phyloP scores from a whole-genome alignment of 2,888 invertebrate species.

The Reticulitermes lucifugus region DNA sequence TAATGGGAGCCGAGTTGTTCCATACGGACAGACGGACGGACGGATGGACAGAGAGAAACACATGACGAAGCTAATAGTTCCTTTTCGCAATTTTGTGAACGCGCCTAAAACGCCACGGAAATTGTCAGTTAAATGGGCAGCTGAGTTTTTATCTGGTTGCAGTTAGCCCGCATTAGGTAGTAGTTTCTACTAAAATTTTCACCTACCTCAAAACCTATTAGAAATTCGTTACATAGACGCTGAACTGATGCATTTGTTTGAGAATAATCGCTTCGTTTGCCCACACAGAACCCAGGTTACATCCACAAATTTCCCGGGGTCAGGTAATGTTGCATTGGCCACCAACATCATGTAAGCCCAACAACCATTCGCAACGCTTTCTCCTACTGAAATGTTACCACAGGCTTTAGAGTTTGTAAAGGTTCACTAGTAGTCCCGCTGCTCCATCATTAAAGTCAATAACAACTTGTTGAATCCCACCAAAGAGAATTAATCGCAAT shows the following conservation, averaged over 20 bases:
- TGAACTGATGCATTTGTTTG: not conserved
- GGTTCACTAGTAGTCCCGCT: not conserved
- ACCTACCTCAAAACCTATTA: not conserved
- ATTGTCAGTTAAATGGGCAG: too few relatives aligned
- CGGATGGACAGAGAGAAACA: too few relatives aligned
- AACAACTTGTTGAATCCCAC: not conserved
- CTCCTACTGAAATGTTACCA: conserved; percentile 21
- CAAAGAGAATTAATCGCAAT: not conserved
- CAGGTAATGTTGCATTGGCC: too few relatives aligned
- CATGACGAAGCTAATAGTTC: too few relatives aligned
- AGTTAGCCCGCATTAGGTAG: too few relatives aligned
- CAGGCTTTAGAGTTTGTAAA: conserved; percentile 18
- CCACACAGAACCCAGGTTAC: too few relatives aligned
- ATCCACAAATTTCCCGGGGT: too few relatives aligned
- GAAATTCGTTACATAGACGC: not conserved
- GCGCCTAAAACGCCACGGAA: too few relatives aligned
- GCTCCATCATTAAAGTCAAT: conserved; percentile 11
- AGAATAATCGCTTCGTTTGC: not conserved
- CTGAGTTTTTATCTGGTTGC: too few relatives aligned
- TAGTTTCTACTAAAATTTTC: not conserved
- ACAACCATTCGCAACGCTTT: conserved; percentile 16
- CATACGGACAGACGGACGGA: too few relatives aligned
- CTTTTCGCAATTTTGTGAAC: too few relatives aligned
- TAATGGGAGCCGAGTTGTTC: too few relatives aligned
- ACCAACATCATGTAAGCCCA: not conserved